These are phyloP conservation scores for Maconellicoccus hirsutus DNA, from an alignment of 1,140 invertebrate species.

Conservation along the genomic window DNA sequence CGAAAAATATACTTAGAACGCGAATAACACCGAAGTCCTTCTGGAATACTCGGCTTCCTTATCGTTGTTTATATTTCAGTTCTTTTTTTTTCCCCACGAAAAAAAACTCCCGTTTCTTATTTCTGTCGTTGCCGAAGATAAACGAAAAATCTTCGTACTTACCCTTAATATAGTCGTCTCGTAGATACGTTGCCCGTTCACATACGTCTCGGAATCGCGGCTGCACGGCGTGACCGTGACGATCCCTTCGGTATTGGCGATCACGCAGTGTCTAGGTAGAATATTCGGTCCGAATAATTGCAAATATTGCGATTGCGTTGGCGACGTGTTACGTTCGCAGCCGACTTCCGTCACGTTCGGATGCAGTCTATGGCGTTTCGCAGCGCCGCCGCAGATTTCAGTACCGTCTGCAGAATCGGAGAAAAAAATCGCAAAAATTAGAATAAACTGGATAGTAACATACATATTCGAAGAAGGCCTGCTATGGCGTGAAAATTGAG, in stretches of 20 bases:
- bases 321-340: slow-evolving; percentile 44
- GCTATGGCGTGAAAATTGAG: too few species aligned
- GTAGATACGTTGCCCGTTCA: slow-evolving; percentile 81
- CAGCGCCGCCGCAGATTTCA: slow-evolving; percentile 44
- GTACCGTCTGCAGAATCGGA: slow-evolving; percentile 44
- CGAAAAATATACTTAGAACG: too few species aligned
- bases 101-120: too few species aligned
- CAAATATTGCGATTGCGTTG: slow-evolving; percentile 33
- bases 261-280: slow-evolving; percentile 84
- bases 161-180: slow-evolving; percentile 86
- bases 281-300: slow-evolving; percentile 40
- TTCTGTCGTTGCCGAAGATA: too few species aligned
- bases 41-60: too few species aligned
- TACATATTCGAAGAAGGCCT: too few species aligned
- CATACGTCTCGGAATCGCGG: slow-evolving; percentile 82
- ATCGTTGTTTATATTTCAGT: too few species aligned
- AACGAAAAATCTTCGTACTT: slow-evolving; percentile 24
- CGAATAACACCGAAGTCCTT: too few species aligned
- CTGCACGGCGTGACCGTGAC: slow-evolving; percentile 88
- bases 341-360: slow-evolving; percentile 62
- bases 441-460: too few species aligned
- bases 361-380: slow-evolving; percentile 46
- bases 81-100: too few species aligned
- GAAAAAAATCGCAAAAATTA: too few species aligned
- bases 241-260: slow-evolving; percentile 78